Evolutionary conservation across 2,113 vertebrate genomes (phyloP).

Genomic region (Gadus chalcogrammus): DNA sequence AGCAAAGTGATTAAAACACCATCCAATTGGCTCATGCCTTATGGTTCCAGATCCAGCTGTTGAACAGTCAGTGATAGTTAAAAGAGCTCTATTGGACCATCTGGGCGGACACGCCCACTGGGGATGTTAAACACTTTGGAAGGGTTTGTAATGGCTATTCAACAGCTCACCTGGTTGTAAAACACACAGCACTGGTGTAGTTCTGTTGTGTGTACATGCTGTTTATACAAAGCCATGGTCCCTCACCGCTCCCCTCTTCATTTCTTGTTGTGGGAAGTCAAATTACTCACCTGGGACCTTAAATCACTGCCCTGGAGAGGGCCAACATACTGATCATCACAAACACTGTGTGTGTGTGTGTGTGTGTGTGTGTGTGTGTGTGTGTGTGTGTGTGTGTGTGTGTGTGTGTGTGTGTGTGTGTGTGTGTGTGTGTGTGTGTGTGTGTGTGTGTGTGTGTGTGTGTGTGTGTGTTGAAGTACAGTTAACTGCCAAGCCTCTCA

Average conservation of each 20-base stretch:
- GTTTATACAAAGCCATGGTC: neutral
- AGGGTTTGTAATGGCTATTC: too few relatives aligned
- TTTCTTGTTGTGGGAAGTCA: conserved; percentile 4
- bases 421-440: conserved; percentile 18
- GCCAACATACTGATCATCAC: neutral
- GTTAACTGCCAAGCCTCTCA: neutral
- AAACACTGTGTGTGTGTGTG: too few relatives aligned
- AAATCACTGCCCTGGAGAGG: neutral
- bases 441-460: neutral
- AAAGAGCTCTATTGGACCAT: too few relatives aligned
- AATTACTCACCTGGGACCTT: neutral
- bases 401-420: conserved; percentile 17
- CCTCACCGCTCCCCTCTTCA: neutral
- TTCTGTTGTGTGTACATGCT: too few relatives aligned
- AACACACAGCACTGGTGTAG: too few relatives aligned
- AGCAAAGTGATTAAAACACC: too few relatives aligned
- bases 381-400: conserved; percentile 8
- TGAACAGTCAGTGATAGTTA: too few relatives aligned
- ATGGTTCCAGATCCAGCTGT: too few relatives aligned
- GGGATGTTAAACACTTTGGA: too few relatives aligned
- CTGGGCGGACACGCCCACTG: too few relatives aligned
- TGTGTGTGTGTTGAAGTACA: neutral
- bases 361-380: neutral
- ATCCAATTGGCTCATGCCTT: too few relatives aligned
- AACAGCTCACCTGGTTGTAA: too few relatives aligned